These are phyloP conservation scores for Lycia hirtaria DNA, from an alignment of 2,888 invertebrate genomes.

Conservation along the genomic window DNA sequence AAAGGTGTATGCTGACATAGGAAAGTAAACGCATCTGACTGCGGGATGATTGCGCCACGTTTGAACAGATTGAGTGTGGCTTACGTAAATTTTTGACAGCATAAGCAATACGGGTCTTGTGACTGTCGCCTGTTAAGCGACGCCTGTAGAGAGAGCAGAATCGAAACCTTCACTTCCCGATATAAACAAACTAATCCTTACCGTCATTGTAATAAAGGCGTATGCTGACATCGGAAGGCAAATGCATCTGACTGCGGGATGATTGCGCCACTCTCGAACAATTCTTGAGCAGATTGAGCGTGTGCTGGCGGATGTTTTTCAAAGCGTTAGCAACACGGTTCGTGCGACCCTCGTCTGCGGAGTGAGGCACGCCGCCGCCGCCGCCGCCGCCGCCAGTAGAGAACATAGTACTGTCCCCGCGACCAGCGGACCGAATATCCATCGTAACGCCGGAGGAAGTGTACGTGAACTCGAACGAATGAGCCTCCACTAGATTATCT, in stretches of 20 bases:
- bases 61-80: constrained; percentile 56
- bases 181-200: constrained; percentile 40
- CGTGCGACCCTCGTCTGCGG: neutral
- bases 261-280: constrained; percentile 55
- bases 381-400: no score
- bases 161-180: neutral
- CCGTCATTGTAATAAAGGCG: constrained; percentile 74
- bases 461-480: constrained; percentile 70
- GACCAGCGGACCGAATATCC: constrained; percentile 55
- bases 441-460: constrained; percentile 56
- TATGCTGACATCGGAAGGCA: constrained; percentile 60
- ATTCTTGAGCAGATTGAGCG: constrained; percentile 58
- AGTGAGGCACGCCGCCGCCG: no score
- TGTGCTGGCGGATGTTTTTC: constrained; percentile 58
- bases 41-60: constrained; percentile 51
- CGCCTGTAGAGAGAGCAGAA: constrained; percentile 24
- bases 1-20: constrained; percentile 66
- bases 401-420: no score
- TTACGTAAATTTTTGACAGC: constrained; percentile 60
- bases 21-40: constrained; percentile 50
- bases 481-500: constrained; percentile 70
- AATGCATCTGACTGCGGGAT: constrained; percentile 49
- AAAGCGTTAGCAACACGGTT: constrained; percentile 42
- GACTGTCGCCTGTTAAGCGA: neutral
- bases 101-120: neutral